Percentiles rank a stretch among this genome's conserved stretches.
Conservation (phyloP, 1,140 invertebrate genomes). For the Aethina tumida region DNA sequence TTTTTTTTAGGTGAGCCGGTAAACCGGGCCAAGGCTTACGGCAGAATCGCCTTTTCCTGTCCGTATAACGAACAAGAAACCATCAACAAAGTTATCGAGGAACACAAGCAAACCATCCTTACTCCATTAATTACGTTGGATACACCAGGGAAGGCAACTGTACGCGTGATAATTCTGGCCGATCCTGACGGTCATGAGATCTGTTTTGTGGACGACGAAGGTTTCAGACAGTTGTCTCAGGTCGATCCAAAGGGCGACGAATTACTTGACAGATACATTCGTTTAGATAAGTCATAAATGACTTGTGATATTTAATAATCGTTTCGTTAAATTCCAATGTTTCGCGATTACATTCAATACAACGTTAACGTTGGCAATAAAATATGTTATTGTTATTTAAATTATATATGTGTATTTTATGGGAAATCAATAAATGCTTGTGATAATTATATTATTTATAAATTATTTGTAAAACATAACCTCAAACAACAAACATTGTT, state of each 20-base stretch:
- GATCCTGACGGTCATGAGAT: slow-evolving; percentile 98
- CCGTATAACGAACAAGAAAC: slow-evolving; percentile 61
- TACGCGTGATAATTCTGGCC: slow-evolving; percentile 88
- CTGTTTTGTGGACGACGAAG: slow-evolving; percentile 96
- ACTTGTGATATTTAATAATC: slow-evolving; percentile 1
- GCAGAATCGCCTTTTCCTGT: slow-evolving; percentile 88
- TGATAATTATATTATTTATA: no score
- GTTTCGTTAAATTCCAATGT: no score
- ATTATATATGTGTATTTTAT: no score
- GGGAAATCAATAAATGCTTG: no score
- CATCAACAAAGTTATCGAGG: slow-evolving; percentile 66
- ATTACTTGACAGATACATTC: slow-evolving; percentile 70
- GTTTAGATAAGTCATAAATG: slow-evolving; percentile 48
- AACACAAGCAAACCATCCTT: slow-evolving; percentile 65
- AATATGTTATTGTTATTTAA: no score
- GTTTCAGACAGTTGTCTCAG: slow-evolving; percentile 78
- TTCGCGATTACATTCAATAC: no score
- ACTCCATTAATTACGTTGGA: slow-evolving; percentile 83
- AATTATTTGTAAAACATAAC: no score
- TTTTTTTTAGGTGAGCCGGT: slow-evolving; percentile 48
- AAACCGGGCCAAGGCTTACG: slow-evolving; percentile 85
- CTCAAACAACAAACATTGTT: no score
- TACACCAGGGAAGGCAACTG: slow-evolving; percentile 93
- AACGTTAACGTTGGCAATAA: no score
- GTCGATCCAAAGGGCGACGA: slow-evolving; percentile 74